Evolutionary conservation across 2,888 invertebrate species (phyloP).

Genomic region (Philereme vetulata): DNA sequence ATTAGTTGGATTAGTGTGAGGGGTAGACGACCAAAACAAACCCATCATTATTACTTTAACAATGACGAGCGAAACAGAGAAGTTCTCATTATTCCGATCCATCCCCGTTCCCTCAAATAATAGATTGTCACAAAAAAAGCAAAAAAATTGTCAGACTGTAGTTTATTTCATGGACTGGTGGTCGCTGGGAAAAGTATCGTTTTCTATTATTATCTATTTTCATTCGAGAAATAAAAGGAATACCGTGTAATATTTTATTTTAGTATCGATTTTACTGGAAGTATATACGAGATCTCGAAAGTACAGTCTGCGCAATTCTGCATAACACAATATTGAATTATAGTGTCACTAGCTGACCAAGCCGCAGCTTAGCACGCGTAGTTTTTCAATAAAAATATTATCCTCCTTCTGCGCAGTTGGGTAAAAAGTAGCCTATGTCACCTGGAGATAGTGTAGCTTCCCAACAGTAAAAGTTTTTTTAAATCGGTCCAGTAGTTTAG

Average conservation of each 20-base stretch:
- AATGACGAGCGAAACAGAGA: conserved; percentile 9
- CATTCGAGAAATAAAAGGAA: conserved; percentile 21
- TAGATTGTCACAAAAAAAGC: conserved; percentile 50
- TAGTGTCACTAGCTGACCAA: no score
- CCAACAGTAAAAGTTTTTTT: no score
- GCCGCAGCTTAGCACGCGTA: no score
- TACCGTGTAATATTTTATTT: conserved; percentile 5
- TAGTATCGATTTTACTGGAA: not conserved
- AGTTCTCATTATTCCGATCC: conserved; percentile 33
- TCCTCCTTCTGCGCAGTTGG: no score
- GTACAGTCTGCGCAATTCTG: no score
- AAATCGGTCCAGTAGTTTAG: no score
- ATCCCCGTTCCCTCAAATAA: conserved; percentile 52
- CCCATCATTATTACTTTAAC: conserved; percentile 15
- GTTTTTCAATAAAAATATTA: no score
- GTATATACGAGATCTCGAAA: not conserved
- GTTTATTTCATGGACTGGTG: conserved; percentile 63
- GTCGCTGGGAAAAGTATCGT: conserved; percentile 37
- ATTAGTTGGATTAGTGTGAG: no score
- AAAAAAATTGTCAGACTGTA: conserved; percentile 52
- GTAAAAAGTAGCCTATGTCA: no score
- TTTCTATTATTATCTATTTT: conserved; percentile 45
- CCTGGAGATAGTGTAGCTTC: no score
- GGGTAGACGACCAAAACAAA: not conserved
- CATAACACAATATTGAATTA: no score